Evolutionary conservation across 2,888 invertebrate species (phyloP).

Genomic region (Chaetoderma sp.): DNA sequence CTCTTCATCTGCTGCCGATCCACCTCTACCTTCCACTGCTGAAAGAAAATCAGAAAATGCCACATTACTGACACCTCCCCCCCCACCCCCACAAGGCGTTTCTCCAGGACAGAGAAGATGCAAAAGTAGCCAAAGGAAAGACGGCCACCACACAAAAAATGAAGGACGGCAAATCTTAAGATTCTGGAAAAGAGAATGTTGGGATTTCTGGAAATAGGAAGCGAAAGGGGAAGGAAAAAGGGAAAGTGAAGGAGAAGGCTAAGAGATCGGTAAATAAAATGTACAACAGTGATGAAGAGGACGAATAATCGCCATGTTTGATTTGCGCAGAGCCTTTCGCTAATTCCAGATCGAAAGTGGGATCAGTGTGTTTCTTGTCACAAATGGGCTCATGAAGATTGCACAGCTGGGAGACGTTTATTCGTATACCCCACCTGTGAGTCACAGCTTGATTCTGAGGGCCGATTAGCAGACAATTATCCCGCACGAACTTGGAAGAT

Average conservation of each 20-base stretch:
- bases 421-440: slow-evolving; percentile 9
- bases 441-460: too few relatives aligned
- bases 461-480: too few relatives aligned
- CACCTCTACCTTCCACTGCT: neutral
- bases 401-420: neutral
- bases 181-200: too few relatives aligned
- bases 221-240: too few relatives aligned
- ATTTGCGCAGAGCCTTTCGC: slow-evolving; percentile 12
- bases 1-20: neutral
- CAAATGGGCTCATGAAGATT: slow-evolving; percentile 16
- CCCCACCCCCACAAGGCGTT: neutral
- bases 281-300: slow-evolving; percentile 5
- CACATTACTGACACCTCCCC: neutral
- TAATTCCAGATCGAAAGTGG: slow-evolving; percentile 8
- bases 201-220: too few relatives aligned
- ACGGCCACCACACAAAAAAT: too few relatives aligned
- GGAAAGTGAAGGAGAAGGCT: neutral
- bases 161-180: too few relatives aligned
- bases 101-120: neutral
- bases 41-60: neutral
- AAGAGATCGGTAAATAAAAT: neutral
- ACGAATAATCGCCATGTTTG: slow-evolving; percentile 14
- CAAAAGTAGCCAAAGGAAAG: neutral
- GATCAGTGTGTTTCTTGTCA: slow-evolving; percentile 1
- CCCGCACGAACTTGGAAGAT: neutral